phyloP scores from a whole-genome alignment of 2,113 vertebrate genomes.

The Zapus hudsonius region DNA sequence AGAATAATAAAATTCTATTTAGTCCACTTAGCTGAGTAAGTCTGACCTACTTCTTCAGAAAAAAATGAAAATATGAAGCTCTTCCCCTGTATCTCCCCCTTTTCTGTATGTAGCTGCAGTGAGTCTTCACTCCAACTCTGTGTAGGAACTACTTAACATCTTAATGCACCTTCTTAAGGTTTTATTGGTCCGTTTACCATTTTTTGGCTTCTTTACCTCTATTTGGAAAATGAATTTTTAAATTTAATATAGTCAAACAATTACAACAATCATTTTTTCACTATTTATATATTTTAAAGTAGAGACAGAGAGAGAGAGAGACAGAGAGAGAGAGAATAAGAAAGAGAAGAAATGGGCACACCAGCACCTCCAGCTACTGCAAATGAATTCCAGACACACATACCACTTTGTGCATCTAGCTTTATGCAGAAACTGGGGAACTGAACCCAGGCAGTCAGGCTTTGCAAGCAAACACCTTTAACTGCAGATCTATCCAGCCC shows the following conservation, averaged over 20 bases:
- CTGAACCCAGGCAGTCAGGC: too few species aligned
- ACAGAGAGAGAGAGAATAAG: too few species aligned
- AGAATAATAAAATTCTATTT: constrained; percentile 29
- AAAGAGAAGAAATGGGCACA: too few species aligned
- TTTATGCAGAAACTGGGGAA: too few species aligned
- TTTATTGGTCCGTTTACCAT: not conserved
- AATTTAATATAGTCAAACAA: not conserved
- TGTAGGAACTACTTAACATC: not conserved
- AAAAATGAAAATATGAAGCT: not conserved
- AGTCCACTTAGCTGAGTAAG: constrained; percentile 6
- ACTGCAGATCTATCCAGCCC: not conserved
- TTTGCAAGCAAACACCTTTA: too few species aligned
- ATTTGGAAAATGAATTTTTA: not conserved
- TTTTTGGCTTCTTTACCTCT: constrained; percentile 34
- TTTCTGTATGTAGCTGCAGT: not conserved
- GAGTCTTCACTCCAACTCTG: constrained; percentile 1
- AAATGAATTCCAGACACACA: too few species aligned
- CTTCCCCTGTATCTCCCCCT: not conserved
- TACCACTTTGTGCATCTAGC: too few species aligned
- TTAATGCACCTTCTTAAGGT: not conserved
- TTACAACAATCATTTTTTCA: too few species aligned
- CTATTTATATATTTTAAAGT: too few species aligned
- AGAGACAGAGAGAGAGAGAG: too few species aligned
- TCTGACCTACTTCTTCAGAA: not conserved
- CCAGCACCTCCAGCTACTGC: too few species aligned